A percentile compares a stretch with the other conserved stretches of the same genome.
phyloP scores from a whole-genome alignment of 2,888 invertebrate genomes.

The Sacculina carcini region DNA sequence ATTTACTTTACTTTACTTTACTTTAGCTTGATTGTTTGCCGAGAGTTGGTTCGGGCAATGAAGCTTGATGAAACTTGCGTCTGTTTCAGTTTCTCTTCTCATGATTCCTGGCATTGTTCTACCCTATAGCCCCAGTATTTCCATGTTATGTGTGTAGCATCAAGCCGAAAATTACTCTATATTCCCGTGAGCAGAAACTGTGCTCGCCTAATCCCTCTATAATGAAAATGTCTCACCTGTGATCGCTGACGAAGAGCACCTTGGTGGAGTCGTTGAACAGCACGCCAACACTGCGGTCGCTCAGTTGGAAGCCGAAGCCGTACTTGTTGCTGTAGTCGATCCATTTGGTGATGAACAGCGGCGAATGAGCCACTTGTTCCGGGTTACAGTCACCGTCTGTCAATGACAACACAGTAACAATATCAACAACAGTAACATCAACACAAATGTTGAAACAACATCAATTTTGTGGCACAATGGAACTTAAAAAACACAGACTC shows the following conservation, averaged over 20 bases:
- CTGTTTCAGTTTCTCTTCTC: too few species aligned
- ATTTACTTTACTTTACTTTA: too few species aligned
- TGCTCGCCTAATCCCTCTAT: too few species aligned
- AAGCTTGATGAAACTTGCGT: too few species aligned
- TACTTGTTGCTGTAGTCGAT: constrained; percentile 44
- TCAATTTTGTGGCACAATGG: neutral
- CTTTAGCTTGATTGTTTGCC: too few species aligned
- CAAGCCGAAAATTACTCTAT: too few species aligned
- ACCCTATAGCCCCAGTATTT: too few species aligned
- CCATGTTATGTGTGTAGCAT: too few species aligned
- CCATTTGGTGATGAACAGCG: constrained; percentile 31
- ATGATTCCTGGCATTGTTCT: too few species aligned
- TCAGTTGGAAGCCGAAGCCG: constrained; percentile 38
- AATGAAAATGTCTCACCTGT: constrained; percentile 26
- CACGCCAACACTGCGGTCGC: constrained; percentile 36
- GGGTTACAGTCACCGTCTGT: constrained; percentile 25
- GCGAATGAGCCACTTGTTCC: constrained; percentile 9
- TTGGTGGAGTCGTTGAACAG: constrained; percentile 37
- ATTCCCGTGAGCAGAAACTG: too few species aligned
- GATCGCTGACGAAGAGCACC: constrained; percentile 30
- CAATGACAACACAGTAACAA: too few species aligned
- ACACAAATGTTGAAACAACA: constrained; percentile 1
- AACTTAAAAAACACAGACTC: neutral
- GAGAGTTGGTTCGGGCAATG: too few species aligned
- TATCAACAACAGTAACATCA: constrained; percentile 9